Base-by-base conservation (phyloP, 1,140 invertebrate genomes). In the Palaemon carinicauda region DNA sequence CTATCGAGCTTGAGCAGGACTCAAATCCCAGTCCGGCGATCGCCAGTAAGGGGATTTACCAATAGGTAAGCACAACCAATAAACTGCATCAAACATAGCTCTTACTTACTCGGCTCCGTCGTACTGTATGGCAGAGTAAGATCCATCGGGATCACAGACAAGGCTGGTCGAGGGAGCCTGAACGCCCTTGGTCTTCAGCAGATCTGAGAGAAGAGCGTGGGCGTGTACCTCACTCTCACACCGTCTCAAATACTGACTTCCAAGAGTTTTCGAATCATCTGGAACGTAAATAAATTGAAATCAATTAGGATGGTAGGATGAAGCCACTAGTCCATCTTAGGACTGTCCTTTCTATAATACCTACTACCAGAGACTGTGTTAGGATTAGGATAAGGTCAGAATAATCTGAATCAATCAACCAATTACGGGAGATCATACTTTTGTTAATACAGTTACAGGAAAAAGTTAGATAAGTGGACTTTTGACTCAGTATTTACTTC, bases 151-250 rank as follows among this genome's bases (percentile, higher is more conserved):
- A 9, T 71, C 73, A 56, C 87, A 88, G 7, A 7, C 17, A 0
- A 41, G 27, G 33, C 69, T 53, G 14, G 14, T 31, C 5, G 27
- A 5, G 17, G 75, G 74, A 12, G 60, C 73, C 9, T 21, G 53
- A 0, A 88, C 71, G 10, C 87, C 87, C 41, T 79, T 88, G 17
- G 27, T 19, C 12, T 4, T 27, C 87, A 88, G 51, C 5, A 51
- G 80, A 19, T 91, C 90, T 50, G 90, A 90, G 60, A 94, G 91
- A 71, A 90, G 90, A 12, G 89, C 89, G 78, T 92, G 90, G 2
- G 93, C 93, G 75, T 92, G 91, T 29, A 91, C 90, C 31, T 92
- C 89, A 90, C 93, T 94, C 90, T 94, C 94, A 90, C 94, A 94
- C 90, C 92, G 91, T 88, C 94, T 90, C 60, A 94, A 89, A 89